A percentile compares a stretch with the other conserved stretches of the same genome.
These are phyloP conservation scores for Hypanus sabinus DNA, from an alignment of 2,113 vertebrate genomes.

Conservation along the genomic window DNA sequence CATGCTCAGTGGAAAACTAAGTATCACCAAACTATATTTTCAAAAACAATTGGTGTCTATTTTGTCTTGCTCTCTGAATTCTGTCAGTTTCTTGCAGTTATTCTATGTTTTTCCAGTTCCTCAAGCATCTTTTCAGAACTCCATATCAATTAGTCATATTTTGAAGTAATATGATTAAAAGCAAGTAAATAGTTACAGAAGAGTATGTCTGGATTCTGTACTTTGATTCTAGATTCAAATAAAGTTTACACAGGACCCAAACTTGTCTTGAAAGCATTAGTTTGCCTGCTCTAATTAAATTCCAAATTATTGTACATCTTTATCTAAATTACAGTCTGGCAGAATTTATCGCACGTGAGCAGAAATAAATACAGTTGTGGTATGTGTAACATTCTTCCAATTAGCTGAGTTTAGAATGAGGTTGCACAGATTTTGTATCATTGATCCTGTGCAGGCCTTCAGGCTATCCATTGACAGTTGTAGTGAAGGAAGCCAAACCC, in stretches of 20 bases:
- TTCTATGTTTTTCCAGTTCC: neutral
- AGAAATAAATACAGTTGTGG: slow-evolving; percentile 38
- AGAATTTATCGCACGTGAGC: slow-evolving; percentile 30
- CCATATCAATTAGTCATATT: neutral
- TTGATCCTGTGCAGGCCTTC: slow-evolving; percentile 40
- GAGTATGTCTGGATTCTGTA: neutral
- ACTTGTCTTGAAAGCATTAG: neutral
- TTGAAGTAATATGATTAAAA: neutral
- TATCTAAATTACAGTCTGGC: slow-evolving; percentile 31
- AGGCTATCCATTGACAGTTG: slow-evolving; percentile 39
- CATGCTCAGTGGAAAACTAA: too few relatives aligned
- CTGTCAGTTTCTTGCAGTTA: neutral
- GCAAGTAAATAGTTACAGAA: neutral
- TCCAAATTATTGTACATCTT: neutral
- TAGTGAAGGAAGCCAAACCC: slow-evolving; percentile 33
- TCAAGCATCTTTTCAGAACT: neutral
- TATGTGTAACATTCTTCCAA: slow-evolving; percentile 35
- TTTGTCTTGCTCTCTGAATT: neutral
- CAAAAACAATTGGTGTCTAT: neutral
- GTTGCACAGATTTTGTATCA: slow-evolving; percentile 32
- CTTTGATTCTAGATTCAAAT: slow-evolving; percentile 26
- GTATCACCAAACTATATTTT: neutral
- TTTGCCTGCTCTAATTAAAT: neutral
- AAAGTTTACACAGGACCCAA: neutral
- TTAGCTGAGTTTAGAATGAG: slow-evolving; percentile 37